Base-by-base conservation (phyloP, 1,140 invertebrate genomes). In the Listronotus oregonensis region DNA sequence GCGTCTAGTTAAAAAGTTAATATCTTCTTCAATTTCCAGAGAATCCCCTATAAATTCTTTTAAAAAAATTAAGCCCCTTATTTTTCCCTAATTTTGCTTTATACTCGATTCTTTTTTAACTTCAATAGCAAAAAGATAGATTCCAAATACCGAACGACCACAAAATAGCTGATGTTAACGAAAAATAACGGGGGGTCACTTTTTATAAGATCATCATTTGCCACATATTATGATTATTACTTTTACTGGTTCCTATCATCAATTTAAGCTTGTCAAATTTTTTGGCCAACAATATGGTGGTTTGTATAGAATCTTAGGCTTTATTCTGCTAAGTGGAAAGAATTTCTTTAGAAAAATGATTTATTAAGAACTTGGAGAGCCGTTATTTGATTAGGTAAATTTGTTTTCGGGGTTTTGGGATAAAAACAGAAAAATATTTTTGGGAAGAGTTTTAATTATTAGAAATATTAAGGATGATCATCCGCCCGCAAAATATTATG, bases 151-250 rank as follows among this genome's bases (percentile, higher is more conserved):
- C 34, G 11, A 10, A 37, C 11, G 11, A 10, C 1, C 12, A 6
- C 8, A 44, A 27, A 31, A 57, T 44, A 18, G 40, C 18, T 44
- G 12, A 31, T 44, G 21, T 31, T 57, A 21, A 11, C 7, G 21
- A 8, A 49, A 49, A 39, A 27, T 47, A 32, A 59, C 31, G 18
- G 40, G 40, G 56, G 55, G 32, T 57, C 39, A 57, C 54, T 57
- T 59, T 61, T 61, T 50, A 50, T 31, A 61, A 51, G 58, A 61
- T 61, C 58, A 61, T 51, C 58, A 61, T 61, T 61, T 61, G 58
- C 58, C 58, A 51, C 58, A 61, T 61, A 61, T 61, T 61, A 61
- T 49, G 58, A 61, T 61, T 61, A 61, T 61, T 61, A 51, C 58
- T 61, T 61, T 61, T 51, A 40, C 44, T 51, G 14, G 37, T 15